Conservation (phyloP, 2,888 invertebrate genomes). For the Trissoscelio sp. region DNA sequence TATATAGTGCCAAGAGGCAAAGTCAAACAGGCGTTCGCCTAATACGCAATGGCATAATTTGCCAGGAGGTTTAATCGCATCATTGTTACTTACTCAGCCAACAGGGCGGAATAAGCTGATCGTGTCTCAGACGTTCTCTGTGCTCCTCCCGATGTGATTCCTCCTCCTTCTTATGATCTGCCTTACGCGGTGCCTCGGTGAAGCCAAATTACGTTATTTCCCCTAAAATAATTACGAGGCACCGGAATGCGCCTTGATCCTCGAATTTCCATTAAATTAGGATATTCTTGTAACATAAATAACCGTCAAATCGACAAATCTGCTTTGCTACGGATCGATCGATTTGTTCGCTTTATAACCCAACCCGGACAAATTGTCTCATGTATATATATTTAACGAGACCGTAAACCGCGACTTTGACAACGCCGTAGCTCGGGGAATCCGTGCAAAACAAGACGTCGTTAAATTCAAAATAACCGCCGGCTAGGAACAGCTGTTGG, state of each 20-base stretch:
- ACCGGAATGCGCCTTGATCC: constrained; percentile 59
- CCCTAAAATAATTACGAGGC: constrained; percentile 73
- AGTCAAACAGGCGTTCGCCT: constrained; percentile 75
- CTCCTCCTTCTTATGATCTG: constrained; percentile 66
- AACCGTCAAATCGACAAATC: constrained; percentile 40
- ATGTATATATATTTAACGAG: constrained; percentile 28
- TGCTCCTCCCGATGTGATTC: constrained; percentile 65
- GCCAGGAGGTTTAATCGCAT: constrained; percentile 80
- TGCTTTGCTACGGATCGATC: constrained; percentile 29
- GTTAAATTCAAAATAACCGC: constrained; percentile 81
- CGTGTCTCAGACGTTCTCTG: constrained; percentile 75
- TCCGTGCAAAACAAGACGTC: constrained; percentile 77
- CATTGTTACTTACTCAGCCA: constrained; percentile 79
- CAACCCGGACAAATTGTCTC: constrained; percentile 48
- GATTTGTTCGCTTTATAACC: constrained; percentile 12
- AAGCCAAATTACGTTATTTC: constrained; percentile 75
- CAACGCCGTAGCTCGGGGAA: constrained; percentile 35
- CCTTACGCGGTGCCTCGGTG: constrained; percentile 66
- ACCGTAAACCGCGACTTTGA: constrained; percentile 38
- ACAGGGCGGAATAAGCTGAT: constrained; percentile 82
- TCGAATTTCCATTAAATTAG: constrained; percentile 61
- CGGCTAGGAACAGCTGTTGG: constrained; percentile 80
- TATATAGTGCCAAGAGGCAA: constrained; percentile 74
- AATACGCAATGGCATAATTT: constrained; percentile 79
- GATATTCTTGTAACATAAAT: constrained; percentile 45